A percentile compares a stretch with the other conserved stretches of the same genome.
These are phyloP conservation scores for Upupa epops DNA, from an alignment of 2,113 vertebrate species.

Conservation along the genomic window DNA sequence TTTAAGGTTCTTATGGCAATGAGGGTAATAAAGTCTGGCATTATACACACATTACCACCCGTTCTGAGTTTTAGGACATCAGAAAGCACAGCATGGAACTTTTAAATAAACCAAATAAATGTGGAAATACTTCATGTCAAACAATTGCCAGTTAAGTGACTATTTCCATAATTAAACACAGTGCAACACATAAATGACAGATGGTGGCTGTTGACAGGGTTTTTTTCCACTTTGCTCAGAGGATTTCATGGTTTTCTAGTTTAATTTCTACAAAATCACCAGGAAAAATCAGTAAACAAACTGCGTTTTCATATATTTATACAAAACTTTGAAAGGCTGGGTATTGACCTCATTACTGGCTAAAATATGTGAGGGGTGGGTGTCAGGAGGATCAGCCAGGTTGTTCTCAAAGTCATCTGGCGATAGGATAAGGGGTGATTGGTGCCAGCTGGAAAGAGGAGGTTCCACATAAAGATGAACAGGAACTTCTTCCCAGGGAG, in stretches of 20 bases:
- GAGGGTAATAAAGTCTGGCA: not conserved
- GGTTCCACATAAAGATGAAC: no score
- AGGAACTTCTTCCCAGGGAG: no score
- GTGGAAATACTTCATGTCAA: not conserved
- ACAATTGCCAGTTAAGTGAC: slow-evolving; percentile 12
- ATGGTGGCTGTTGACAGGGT: slow-evolving; percentile 42
- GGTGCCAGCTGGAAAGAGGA: no score
- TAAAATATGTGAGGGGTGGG: no score
- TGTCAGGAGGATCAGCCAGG: no score
- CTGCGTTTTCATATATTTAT: not conserved
- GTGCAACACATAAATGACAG: slow-evolving; percentile 56
- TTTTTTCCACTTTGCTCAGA: not conserved
- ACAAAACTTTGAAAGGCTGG: not conserved
- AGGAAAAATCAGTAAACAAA: not conserved
- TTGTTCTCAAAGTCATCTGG: no score
- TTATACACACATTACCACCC: not conserved
- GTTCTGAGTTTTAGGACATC: not conserved
- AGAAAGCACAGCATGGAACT: not conserved
- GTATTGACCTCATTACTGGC: no score
- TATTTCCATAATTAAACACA: slow-evolving; percentile 70
- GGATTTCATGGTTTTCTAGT: not conserved
- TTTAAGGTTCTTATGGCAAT: not conserved
- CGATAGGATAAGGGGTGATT: no score
- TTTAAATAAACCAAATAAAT: not conserved
- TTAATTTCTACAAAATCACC: not conserved